Percentiles rank a stretch among this genome's conserved stretches.
Conservation (phyloP, 2,113 vertebrate genomes). For the Lates calcarifer region DNA sequence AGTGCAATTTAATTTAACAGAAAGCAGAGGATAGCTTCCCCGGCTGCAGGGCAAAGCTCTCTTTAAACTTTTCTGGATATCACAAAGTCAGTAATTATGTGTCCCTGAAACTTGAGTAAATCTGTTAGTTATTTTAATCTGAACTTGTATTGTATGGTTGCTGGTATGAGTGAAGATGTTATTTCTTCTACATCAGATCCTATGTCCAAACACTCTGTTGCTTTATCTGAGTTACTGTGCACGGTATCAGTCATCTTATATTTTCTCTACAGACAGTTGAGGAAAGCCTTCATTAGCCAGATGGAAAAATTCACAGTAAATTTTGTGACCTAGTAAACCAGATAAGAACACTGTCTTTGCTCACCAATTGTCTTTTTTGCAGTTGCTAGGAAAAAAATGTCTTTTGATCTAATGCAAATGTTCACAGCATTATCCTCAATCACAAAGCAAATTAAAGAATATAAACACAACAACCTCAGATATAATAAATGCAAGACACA, state of each 20-base stretch:
- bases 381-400: too few species aligned
- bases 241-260: too few species aligned
- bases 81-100: constrained; percentile 51
- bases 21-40: constrained; percentile 40
- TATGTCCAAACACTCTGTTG: not conserved
- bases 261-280: not conserved
- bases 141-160: not conserved
- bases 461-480: too few species aligned
- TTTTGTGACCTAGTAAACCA: not conserved
- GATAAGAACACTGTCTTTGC: not conserved
- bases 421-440: too few species aligned
- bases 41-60: constrained; percentile 39
- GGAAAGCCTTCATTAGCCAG: not conserved
- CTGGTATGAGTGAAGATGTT: not conserved
- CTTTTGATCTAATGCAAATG: not conserved
- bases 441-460: too few species aligned
- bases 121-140: constrained; percentile 25
- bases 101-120: constrained; percentile 23
- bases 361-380: not conserved
- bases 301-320: not conserved
- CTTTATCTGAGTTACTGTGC: too few species aligned
- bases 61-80: constrained; percentile 45
- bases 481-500: not conserved
- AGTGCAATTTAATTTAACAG: constrained; percentile 52
- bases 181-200: not conserved